phyloP scores from a whole-genome alignment of 2,113 vertebrate genomes.

The Elephantulus edwardii region DNA sequence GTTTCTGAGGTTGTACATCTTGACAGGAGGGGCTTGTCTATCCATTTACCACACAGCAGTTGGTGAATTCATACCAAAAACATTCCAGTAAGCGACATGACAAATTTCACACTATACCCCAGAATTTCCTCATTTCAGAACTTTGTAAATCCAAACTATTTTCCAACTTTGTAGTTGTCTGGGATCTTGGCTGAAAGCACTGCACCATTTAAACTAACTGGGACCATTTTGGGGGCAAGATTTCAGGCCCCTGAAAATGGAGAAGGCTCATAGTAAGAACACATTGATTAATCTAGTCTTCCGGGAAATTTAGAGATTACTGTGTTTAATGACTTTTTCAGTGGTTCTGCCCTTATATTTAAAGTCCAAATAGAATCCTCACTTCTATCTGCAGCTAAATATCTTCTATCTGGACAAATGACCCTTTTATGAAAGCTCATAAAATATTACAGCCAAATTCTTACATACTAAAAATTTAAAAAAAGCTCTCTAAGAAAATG shows the following conservation, averaged over 20 bases:
- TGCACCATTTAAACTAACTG: background rate
- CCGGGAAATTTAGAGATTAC: conserved; percentile 57
- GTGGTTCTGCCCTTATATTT: conserved; percentile 69
- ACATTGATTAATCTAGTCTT: conserved; percentile 16
- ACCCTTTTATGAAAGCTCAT: conserved; percentile 71
- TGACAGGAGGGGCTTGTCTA: too few relatives aligned
- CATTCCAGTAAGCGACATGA: too few relatives aligned
- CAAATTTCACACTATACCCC: too few relatives aligned
- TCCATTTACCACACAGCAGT: too few relatives aligned
- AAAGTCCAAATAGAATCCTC: conserved; percentile 71
- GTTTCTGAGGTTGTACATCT: too few relatives aligned
- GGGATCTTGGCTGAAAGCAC: background rate
- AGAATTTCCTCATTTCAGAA: background rate
- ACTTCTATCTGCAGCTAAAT: conserved; percentile 68
- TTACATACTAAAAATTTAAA: conserved; percentile 67
- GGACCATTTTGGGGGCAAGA: conserved; percentile 28
- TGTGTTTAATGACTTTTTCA: conserved; percentile 66
- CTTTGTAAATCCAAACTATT: background rate
- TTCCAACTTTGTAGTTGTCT: background rate
- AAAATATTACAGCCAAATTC: conserved; percentile 60
- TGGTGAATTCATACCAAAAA: too few relatives aligned
- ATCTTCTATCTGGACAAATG: conserved; percentile 72
- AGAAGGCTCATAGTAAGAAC: conserved; percentile 29
- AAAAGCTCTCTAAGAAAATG: conserved; percentile 55
- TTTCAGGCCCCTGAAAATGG: conserved; percentile 18